Evolutionary conservation across 2,797 vertebrate species (phyloP).

Genomic region (Sphaeramia orbicularis): DNA sequence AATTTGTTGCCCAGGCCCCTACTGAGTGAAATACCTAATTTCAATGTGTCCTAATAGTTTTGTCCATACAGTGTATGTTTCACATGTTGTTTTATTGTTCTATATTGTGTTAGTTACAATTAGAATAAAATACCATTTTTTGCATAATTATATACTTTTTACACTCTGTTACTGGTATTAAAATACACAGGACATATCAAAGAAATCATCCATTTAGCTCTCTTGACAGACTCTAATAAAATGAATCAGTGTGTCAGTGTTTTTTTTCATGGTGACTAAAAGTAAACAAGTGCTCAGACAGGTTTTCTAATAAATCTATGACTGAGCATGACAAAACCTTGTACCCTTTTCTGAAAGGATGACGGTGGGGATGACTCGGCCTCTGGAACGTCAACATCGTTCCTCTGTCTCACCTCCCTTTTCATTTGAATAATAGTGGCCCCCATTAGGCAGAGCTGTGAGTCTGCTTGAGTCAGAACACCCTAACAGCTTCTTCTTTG

Average conservation of each 20-base stretch:
- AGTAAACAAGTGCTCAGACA: slow-evolving; percentile 2
- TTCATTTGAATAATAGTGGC: slow-evolving; percentile 63
- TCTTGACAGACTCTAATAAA: too few relatives aligned
- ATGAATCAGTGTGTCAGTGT: not conserved
- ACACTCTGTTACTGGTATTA: too few relatives aligned
- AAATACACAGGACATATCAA: too few relatives aligned
- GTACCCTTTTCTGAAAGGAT: slow-evolving; percentile 39
- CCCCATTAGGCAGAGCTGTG: slow-evolving; percentile 67
- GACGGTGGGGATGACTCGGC: slow-evolving; percentile 48
- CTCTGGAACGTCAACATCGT: slow-evolving; percentile 24
- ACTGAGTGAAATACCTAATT: too few relatives aligned
- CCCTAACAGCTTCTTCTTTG: slow-evolving; percentile 41
- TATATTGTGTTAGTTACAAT: too few relatives aligned
- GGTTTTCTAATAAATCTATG: slow-evolving; percentile 16
- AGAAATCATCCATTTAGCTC: too few relatives aligned
- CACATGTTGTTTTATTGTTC: too few relatives aligned
- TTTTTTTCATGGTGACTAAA: not conserved
- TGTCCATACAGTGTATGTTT: too few relatives aligned
- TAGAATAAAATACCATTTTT: too few relatives aligned
- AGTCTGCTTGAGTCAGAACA: slow-evolving; percentile 74
- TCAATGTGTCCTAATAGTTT: too few relatives aligned
- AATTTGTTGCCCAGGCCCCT: too few relatives aligned
- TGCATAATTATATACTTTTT: too few relatives aligned
- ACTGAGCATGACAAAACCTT: slow-evolving; percentile 30
- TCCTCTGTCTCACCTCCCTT: slow-evolving; percentile 52